Conservation (phyloP, 1,140 invertebrate species). For the Pemphigus obesinymphae region DNA sequence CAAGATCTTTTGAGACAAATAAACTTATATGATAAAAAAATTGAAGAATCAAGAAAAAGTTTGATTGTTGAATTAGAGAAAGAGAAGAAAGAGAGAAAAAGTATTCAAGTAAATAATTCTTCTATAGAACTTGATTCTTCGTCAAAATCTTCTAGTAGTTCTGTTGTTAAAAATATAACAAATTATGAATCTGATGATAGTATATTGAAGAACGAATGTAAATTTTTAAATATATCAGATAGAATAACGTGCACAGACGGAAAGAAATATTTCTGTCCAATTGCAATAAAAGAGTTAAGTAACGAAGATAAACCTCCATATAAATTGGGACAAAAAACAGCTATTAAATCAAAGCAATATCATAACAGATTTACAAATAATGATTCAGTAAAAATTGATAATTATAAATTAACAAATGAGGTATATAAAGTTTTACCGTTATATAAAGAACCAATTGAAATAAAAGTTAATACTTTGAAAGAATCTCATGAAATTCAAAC, state of each 20-base stretch:
- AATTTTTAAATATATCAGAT: background rate
- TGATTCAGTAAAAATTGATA: background rate
- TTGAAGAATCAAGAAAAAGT: slow-evolving; percentile 25
- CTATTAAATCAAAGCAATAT: background rate
- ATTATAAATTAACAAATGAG: background rate
- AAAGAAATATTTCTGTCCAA: background rate
- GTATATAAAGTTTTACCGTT: background rate
- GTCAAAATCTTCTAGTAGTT: background rate
- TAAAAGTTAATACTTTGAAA: background rate
- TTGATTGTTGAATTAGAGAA: background rate
- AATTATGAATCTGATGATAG: background rate
- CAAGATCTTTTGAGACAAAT: slow-evolving; percentile 55
- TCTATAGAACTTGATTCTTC: background rate
- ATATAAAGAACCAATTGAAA: background rate
- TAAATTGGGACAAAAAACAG: background rate
- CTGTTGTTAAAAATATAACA: background rate
- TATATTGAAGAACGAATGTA: background rate
- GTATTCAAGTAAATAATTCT: background rate
- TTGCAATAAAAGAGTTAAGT: background rate
- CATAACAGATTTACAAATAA: background rate
- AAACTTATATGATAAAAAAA: slow-evolving; percentile 46
- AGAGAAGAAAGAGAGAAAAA: no score
- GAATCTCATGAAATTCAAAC: background rate
- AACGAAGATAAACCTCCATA: background rate
- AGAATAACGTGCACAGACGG: background rate